Conservation (phyloP, 2,797 vertebrate genomes). For the Telmatherina bonti region DNA sequence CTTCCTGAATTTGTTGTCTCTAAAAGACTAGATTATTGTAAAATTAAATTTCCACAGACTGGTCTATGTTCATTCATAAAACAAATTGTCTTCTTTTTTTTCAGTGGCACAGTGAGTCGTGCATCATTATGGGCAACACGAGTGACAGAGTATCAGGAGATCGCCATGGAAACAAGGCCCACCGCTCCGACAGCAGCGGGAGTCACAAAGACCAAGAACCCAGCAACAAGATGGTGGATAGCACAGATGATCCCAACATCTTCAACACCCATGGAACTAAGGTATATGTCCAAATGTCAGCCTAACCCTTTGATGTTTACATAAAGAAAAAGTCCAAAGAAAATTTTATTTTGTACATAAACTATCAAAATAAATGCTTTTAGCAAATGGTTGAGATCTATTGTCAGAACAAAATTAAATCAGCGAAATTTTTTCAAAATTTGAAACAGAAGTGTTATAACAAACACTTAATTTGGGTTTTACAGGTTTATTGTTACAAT, state of each 20-base stretch:
- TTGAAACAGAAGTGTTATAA: too few species aligned
- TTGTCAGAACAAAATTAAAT: too few species aligned
- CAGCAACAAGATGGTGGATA: constrained; percentile 93
- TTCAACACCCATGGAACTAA: constrained; percentile 91
- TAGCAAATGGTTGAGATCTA: too few species aligned
- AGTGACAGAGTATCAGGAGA: constrained; percentile 91
- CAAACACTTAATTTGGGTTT: too few species aligned
- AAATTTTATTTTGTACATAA: too few species aligned
- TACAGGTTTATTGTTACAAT: too few species aligned
- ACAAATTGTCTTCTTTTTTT: background rate
- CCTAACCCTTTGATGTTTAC: too few species aligned
- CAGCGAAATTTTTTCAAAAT: too few species aligned
- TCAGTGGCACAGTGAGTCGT: constrained; percentile 11
- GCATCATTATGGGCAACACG: constrained; percentile 91
- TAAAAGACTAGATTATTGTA: background rate
- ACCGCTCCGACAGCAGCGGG: constrained; percentile 87
- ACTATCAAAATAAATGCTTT: too few species aligned
- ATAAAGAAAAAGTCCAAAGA: too few species aligned
- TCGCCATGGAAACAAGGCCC: constrained; percentile 90
- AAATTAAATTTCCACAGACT: background rate
- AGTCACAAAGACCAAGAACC: constrained; percentile 90
- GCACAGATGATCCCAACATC: constrained; percentile 94
- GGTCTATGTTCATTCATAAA: background rate
- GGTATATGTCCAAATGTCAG: constrained; percentile 72
- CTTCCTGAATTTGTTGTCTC: background rate